Evolutionary conservation across 2,888 invertebrate genomes (phyloP).

Genomic region (Ischnus inquisitorius): DNA sequence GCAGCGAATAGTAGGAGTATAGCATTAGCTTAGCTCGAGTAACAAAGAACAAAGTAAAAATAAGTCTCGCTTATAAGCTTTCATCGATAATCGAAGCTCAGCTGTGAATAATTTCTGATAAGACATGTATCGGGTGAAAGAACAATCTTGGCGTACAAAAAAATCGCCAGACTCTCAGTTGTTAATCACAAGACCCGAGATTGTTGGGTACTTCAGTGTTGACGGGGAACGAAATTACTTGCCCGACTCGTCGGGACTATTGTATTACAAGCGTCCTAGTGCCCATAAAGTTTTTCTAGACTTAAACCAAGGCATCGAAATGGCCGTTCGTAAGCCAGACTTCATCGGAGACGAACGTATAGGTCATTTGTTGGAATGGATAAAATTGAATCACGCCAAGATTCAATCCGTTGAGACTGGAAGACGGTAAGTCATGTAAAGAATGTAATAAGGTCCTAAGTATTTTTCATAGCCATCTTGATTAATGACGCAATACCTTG

Average conservation of each 20-base stretch:
- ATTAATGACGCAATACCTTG: neutral
- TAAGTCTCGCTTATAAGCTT: too few species aligned
- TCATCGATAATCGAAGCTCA: too few species aligned
- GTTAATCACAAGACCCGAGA: neutral
- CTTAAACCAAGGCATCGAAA: conserved; percentile 76
- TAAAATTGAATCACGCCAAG: conserved; percentile 83
- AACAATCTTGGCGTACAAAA: neutral
- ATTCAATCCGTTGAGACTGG: conserved; percentile 46
- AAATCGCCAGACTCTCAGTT: neutral
- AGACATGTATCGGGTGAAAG: neutral
- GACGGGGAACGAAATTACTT: conserved; percentile 1
- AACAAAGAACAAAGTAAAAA: too few species aligned
- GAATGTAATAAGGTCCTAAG: neutral
- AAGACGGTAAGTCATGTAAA: neutral
- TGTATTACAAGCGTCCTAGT: conserved; percentile 14
- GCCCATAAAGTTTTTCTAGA: neutral
- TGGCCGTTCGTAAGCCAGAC: conserved; percentile 79
- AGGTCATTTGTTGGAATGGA: conserved; percentile 87
- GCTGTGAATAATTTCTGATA: too few species aligned
- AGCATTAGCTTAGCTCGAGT: too few species aligned
- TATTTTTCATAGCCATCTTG: neutral
- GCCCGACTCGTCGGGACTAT: conserved; percentile 9
- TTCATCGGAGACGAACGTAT: conserved; percentile 85
- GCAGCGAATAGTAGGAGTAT: too few species aligned
- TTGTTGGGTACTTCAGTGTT: conserved; percentile 34